Evolutionary conservation across 2,888 invertebrate species (phyloP), one percentile per base, ranked within the genome.

Genomic region (Vesta saturnalis): DNA sequence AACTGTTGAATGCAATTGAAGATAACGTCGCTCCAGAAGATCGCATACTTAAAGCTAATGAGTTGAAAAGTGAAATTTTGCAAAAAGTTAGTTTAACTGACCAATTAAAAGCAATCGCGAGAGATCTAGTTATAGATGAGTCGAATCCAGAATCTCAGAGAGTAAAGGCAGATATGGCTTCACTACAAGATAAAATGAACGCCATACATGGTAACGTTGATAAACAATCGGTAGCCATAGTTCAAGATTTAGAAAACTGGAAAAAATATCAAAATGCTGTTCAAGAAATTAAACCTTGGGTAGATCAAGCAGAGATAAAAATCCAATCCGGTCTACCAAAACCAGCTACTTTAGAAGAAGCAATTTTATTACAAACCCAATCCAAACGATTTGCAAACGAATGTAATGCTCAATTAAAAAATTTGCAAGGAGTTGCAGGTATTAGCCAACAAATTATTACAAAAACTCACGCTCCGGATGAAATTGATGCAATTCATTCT

Each of bases 231-330:
- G 89, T 90, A 75, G 88, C 91, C 1, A 91, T 94, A 0, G 88
- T 90, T 71, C 90, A 92, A 77, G 95, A 96, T 80, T 85, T 96
- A 55, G 89, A 90, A 39, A 93, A 92, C 73, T 96, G 95, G 94
- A 91, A 94, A 79, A 90, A 91, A 77, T 95, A 95, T 83, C 94
- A 95, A 83, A 87, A 89, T 52, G 91, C 90, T 63, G 87, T 95
- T 23, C 89, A 92, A 68, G 90, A 93, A 82, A 89, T 96, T 59
- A 92, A 93, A 80, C 95, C 96, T 0, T 95, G 96, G 92, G 89
- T 97, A 64, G 94, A 95, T 81, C 89, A 93, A 80, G 93, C 94
- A 15, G 96, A 97, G 85, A 84, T 91, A n/a, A 92, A 92, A 84
- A 88, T 94, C 21, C 88, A 90, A 15, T 87, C 87, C 70, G 89